These are phyloP conservation scores for Hypotaenidia philippensis DNA, from an alignment of 2,797 vertebrate genomes.

Conservation along the genomic window DNA sequence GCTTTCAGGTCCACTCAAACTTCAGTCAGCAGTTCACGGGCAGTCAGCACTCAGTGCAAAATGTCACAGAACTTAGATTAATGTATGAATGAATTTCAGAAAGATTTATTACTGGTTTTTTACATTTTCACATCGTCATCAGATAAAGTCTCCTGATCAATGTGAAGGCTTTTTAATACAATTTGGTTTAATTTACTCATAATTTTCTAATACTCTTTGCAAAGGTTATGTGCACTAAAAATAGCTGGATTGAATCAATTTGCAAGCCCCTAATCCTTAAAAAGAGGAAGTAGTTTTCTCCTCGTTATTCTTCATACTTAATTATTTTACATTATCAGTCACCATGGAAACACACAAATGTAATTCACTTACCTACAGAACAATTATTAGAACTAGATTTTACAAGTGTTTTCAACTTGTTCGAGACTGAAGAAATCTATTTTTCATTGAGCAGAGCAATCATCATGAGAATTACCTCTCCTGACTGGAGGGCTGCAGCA, in stretches of 20 bases:
- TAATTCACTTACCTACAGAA: constrained; percentile 67
- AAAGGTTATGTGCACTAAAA: constrained; percentile 70
- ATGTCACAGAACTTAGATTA: background rate
- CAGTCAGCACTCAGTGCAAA: background rate
- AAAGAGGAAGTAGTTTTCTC: constrained; percentile 81
- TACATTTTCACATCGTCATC: constrained; percentile 55
- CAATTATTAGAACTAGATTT: constrained; percentile 66
- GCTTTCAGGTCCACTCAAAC: background rate
- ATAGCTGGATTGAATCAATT: constrained; percentile 77
- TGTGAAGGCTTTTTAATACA: constrained; percentile 58
- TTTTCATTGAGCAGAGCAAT: constrained; percentile 27
- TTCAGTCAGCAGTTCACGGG: background rate
- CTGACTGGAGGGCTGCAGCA: background rate
- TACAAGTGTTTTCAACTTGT: constrained; percentile 64
- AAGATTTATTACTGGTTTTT: background rate
- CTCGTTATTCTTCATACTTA: constrained; percentile 77
- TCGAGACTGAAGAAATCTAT: constrained; percentile 31
- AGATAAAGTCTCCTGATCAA: constrained; percentile 48
- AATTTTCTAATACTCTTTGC: constrained; percentile 67
- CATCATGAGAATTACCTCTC: background rate
- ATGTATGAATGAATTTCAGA: constrained; percentile 13
- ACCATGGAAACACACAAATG: constrained; percentile 76
- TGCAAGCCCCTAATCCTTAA: constrained; percentile 76
- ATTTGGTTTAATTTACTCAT: constrained; percentile 60
- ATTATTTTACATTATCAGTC: constrained; percentile 81